Evolutionary conservation across 2,113 vertebrate species (phyloP).

Genomic region (Gallinago jamesoni): DNA sequence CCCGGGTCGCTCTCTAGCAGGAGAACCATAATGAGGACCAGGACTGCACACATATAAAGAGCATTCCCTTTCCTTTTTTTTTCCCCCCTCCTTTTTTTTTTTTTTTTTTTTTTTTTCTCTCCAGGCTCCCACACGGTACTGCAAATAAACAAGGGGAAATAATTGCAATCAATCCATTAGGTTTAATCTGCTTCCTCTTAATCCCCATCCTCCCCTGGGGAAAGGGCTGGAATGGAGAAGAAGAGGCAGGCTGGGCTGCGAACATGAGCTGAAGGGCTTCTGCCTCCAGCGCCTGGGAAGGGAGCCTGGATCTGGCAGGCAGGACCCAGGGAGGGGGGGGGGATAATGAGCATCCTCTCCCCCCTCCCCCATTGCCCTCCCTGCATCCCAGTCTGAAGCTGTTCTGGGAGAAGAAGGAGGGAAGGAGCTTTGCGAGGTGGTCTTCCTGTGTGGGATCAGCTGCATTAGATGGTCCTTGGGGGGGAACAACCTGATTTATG

Average conservation of each 20-base stretch:
- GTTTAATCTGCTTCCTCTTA: slow-evolving; percentile 50
- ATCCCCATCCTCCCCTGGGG: slow-evolving; percentile 13
- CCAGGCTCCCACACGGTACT: background rate
- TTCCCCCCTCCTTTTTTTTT: no score
- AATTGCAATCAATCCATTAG: slow-evolving; percentile 42
- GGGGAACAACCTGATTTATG: background rate
- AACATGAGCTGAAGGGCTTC: background rate
- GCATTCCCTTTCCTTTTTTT: background rate
- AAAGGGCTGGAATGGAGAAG: background rate
- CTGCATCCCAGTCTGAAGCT: background rate
- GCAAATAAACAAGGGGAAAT: slow-evolving; percentile 29
- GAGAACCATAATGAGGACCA: background rate
- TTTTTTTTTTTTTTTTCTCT: no score
- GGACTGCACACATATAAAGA: background rate
- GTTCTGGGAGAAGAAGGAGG: no score
- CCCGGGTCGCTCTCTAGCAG: background rate
- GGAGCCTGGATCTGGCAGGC: background rate
- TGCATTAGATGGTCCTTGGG: background rate
- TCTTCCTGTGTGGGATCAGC: background rate
- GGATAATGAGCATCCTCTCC: background rate
- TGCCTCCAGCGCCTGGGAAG: background rate
- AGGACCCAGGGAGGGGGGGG: background rate
- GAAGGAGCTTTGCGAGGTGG: background rate
- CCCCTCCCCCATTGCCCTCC: no score
- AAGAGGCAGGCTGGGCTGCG: background rate